Base-by-base conservation (phyloP, 2,888 invertebrate genomes). In the Slavum lentiscoides region DNA sequence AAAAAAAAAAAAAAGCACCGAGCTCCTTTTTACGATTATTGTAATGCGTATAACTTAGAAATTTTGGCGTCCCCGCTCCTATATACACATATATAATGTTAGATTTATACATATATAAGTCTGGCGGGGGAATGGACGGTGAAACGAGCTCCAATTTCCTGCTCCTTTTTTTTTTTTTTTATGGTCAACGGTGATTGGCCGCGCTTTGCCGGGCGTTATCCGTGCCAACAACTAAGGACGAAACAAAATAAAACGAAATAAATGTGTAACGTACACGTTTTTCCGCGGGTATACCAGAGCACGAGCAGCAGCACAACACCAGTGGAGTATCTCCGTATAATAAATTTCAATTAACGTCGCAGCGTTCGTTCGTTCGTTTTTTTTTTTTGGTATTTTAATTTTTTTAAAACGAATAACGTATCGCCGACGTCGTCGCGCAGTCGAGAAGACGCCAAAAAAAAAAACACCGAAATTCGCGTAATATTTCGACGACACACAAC, bases 321-420 rank as follows among this genome's bases (percentile, higher is more conserved):
- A 59, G 55, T 69, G 69, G 69, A 72, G 69, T 58, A 64, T 80
- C 70, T 72, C 70, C 30, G 30, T 30, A 30, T 72, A 72, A 80
- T 80, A 80, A 80, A 80, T 80, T 80, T 80, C 72, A 80, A 80
- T 80, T 80, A 80, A 80, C 80, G 58, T 80, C 70, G 70, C 72
- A 43, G 55, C 3, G 19, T 55, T 19, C 19, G 19, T 11, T 15
- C 19, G 9, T 17, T 53, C 1, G 19, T 19, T 39, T 8, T 72
- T 72, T 39, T 49, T 53, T 43, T 43, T 43, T 43, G 7, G 8
- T 72, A 55, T 62, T 72, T 53, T 80, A 39, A 55, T 58, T 66
- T 72, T 70, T 70, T 55, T 37, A 53, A 80, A 70, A 77, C 43
- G 11, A 64, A 67, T 76, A 70, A 77, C 43, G 11, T 70, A 67